Conservation (phyloP, 2,888 invertebrate species). For the Chymomyza amoena region DNA sequence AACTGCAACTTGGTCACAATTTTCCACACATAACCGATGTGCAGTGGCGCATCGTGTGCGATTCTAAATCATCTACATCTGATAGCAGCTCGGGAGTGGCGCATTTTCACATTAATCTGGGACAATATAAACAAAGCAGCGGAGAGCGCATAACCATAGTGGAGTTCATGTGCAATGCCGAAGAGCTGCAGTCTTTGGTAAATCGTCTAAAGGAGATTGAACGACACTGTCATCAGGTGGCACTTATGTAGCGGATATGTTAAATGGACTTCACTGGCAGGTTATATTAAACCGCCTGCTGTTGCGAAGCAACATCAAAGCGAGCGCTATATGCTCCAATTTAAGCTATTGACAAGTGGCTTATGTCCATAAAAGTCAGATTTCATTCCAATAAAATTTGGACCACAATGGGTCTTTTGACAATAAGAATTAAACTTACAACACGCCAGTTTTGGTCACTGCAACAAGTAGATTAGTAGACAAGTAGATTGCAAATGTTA, state of each 20-base stretch:
- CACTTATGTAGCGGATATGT: slow-evolving; percentile 27
- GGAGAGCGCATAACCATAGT: slow-evolving; percentile 75
- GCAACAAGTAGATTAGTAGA: too few relatives aligned
- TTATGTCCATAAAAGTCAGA: too few relatives aligned
- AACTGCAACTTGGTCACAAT: slow-evolving; percentile 71
- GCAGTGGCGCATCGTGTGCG: slow-evolving; percentile 77
- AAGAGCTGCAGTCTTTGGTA: slow-evolving; percentile 78
- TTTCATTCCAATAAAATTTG: too few relatives aligned
- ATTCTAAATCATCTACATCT: slow-evolving; percentile 76
- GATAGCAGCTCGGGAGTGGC: slow-evolving; percentile 71
- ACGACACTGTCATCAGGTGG: slow-evolving; percentile 74
- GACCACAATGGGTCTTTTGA: too few relatives aligned
- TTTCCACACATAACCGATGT: slow-evolving; percentile 77
- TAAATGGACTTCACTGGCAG: too few relatives aligned
- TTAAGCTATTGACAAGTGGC: too few relatives aligned
- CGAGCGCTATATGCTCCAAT: too few relatives aligned
- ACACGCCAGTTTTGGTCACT: too few relatives aligned
- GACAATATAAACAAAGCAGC: slow-evolving; percentile 71
- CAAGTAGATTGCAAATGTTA: too few relatives aligned
- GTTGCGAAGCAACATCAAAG: too few relatives aligned
- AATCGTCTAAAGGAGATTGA: slow-evolving; percentile 78
- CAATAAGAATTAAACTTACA: too few relatives aligned
- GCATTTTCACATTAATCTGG: slow-evolving; percentile 75
- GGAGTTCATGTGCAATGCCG: slow-evolving; percentile 77
- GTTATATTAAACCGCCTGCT: too few relatives aligned